Base-by-base conservation (phyloP, 2,888 invertebrate genomes). In the Alcis repandata region DNA sequence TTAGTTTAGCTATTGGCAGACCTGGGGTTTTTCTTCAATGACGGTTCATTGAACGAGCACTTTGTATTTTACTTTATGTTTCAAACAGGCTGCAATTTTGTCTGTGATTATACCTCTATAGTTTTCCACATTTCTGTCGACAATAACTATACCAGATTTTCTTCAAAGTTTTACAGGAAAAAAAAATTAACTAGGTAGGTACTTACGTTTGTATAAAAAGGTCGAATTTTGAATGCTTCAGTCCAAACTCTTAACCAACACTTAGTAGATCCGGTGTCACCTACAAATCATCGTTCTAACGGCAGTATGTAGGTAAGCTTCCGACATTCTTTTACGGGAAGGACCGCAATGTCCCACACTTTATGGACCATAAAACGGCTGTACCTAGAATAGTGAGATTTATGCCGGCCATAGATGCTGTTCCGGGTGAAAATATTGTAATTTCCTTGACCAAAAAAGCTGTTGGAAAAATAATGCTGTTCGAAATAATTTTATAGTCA, bases 351-450 rank as follows among this genome's bases (percentile, higher is more conserved):
- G 59, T 49, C 49, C 41, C 32, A 11, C 32, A 10, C 40, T 64
- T 64, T 59, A 64, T 64, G 59, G 59, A 33, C 59, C 59, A 56
- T 64, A 59, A 59, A 59, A 27, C 22, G 10, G 40, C 40, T 38
- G 45, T 36, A 38, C 51, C 57, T 48, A 43, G 48, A 22, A 33
- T 40, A 40, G 40, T 61, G 40, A 38, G 57, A 57, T 61, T 61
- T 54, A 61, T 61, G 19, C 19, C 20, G 15, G 38, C 17, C 49
- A 15, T 45, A 45, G 32, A 57, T 63, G 22, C 38, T 54, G 45
- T 36, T 60, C 17, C 19, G 46, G n/a, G 32, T 56, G 41, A n/a
- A 41, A 41, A 22, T 32, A 20, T 49, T 20, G 54, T 36, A 8
- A 43, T 40, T 41, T 1, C 9, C 4, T 9, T 19, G 6, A 17